Percentiles rank a stretch among this genome's conserved stretches.
phyloP scores from a whole-genome alignment of 2,888 invertebrate species.

The Exocentrus adspersus region DNA sequence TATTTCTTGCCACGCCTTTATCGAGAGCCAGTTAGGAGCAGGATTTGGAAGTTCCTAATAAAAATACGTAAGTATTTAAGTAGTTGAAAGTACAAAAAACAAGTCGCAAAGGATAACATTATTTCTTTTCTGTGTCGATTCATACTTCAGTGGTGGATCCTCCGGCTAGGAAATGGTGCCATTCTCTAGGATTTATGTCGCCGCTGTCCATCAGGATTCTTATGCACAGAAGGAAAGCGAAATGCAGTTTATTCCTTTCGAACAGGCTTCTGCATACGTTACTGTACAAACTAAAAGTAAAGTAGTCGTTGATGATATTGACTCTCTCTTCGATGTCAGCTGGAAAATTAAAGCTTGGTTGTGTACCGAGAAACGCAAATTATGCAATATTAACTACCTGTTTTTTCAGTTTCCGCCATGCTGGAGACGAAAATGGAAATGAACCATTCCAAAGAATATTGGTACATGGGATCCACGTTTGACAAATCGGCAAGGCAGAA shows the following conservation, averaged over 20 bases:
- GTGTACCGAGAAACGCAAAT: background rate
- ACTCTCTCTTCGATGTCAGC: constrained; percentile 81
- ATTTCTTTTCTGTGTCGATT: background rate
- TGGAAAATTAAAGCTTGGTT: constrained; percentile 50
- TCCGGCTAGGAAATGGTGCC: constrained; percentile 81
- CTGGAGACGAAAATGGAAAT: constrained; percentile 80
- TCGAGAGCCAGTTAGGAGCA: constrained; percentile 81
- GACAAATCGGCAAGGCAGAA: constrained; percentile 89
- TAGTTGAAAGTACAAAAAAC: background rate
- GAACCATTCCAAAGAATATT: constrained; percentile 94
- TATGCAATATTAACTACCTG: constrained; percentile 63
- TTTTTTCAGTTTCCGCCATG: constrained; percentile 75
- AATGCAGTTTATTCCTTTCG: constrained; percentile 88
- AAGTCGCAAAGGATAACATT: background rate
- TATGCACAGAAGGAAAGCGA: constrained; percentile 79
- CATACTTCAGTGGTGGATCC: constrained; percentile 70
- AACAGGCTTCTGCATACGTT: constrained; percentile 92
- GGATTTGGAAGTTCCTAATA: constrained; percentile 73
- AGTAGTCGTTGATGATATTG: constrained; percentile 79
- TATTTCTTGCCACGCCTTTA: constrained; percentile 83
- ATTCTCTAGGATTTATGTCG: constrained; percentile 71
- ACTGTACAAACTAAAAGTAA: constrained; percentile 84
- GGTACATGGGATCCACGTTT: constrained; percentile 94
- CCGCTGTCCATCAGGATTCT: constrained; percentile 73
- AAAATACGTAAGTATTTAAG: constrained; percentile 9